Evolutionary conservation across 2,888 invertebrate genomes (phyloP), one percentile per base, ranked within the genome.

Genomic region (Strigamia transsilvanica): DNA sequence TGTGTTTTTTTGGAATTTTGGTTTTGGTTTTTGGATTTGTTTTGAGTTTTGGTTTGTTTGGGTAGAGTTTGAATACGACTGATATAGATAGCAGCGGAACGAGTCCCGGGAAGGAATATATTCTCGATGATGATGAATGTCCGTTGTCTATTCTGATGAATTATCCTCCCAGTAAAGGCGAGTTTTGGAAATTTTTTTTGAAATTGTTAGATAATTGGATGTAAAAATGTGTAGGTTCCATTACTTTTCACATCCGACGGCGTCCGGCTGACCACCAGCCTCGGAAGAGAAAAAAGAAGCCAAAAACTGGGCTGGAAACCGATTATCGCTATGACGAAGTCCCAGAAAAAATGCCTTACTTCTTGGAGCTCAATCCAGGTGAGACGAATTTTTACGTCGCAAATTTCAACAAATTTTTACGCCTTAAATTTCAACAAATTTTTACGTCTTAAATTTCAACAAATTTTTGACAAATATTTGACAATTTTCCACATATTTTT

Each of bases 91-190:
- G 56, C 21, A 83, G 82, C 21, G 89, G 85, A 86, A 34, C 86
- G 87, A 13, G 85, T 86, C 42, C 85, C 56, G 83, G 80, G 15
- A 87, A 21, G 21, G 98, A 99, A 89, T 95, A 97, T 88, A 94
- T 98, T 85, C 90, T 99, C 85, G 97, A 98, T 88, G 98, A 98
- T 87, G 96, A 98, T 89, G 99, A 99, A 89, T 98, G 98, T 89
- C 99, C 99, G 73, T 91, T 98, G 84, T 95, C 96, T 80, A 96
- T 97, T 87, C 91, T 95, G 84, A 94, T 96, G 94, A 95, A 95
- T 89, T 94, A 96, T 88, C 93, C 94, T 84, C 92, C 92, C 85
- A 81, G 83, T 15, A 79, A 79, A 41, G 79, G 78, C 18, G 10
- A 78, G 6, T 78, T 38, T 61, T 23, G 0, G 0, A 61, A 61